Base-by-base conservation (phyloP, 2,888 invertebrate species). In the Belgica antarctica region DNA sequence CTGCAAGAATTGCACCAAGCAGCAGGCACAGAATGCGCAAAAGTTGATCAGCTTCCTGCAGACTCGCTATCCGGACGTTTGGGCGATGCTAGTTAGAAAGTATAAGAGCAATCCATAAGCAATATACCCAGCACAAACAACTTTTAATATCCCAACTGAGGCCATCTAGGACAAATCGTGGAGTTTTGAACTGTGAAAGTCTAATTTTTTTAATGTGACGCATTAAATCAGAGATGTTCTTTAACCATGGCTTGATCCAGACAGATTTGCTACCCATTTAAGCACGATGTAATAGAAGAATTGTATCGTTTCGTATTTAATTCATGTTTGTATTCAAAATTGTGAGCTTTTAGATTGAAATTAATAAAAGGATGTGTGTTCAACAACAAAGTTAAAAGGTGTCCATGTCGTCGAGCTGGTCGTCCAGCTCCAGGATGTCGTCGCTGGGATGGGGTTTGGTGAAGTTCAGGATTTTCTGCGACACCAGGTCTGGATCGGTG, bases 11-110 rank as follows among this genome's bases (percentile, higher is more conserved):
- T 86, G 86, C 74, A 82, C 81, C 41, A 76, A 80, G 0, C 78
- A 79, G 71, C 83, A 85, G 74, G 77, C 79, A 1, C 76, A 78
- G 12, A 83, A 83, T 74, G 83, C 84, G 2, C 78, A 78, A 41
- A 81, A 81, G 72, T 77, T 86, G 19, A 81, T 83, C 8, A 76
- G 78, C 68, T 84, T 83, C 75, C 81, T 85, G 71, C 81, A 82
- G 75, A 76, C 77, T 1, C 80, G 81, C 70, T 83, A 85, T 77
- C 84, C 85, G 1, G 79, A 79, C 72, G 82, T 83, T 25, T 84
- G 83, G 83, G 78, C 78, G 41, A 78, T 77, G 73, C 75, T 84
- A 66, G 78, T 82, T 52, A 74, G 78, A 71, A 83, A 82, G 76
- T 83, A 83, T 75, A 73, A 74, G 25, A 17, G 62, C 10, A 28